These are phyloP conservation scores for Tigriopus californicus DNA, from an alignment of 2,888 invertebrate genomes.

Conservation along the genomic window DNA sequence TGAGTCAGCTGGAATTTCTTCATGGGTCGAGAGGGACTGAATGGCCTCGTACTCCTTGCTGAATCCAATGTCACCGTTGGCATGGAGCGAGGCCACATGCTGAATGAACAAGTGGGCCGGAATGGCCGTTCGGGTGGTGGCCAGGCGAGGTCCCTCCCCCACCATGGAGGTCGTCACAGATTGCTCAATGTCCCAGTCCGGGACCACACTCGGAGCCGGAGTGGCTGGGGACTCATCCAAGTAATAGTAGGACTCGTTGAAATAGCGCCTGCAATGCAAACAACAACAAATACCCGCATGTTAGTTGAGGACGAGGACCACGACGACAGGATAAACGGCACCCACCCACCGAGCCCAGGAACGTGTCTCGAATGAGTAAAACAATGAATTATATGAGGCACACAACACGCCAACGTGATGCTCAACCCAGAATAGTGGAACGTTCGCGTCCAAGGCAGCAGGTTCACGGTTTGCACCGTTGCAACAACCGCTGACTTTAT, in stretches of 20 bases:
- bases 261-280: slow-evolving; percentile 42
- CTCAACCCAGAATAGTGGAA: no score
- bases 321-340: no score
- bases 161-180: slow-evolving; percentile 22
- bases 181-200: slow-evolving; percentile 36
- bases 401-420: no score
- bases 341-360: no score
- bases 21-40: background rate
- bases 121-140: slow-evolving; percentile 25
- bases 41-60: slow-evolving; percentile 31
- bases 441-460: no score
- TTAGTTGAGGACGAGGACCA: no score
- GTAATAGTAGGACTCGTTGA: slow-evolving; percentile 55
- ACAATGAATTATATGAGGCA: no score
- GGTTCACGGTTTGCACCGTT: no score
- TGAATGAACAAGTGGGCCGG: slow-evolving; percentile 26
- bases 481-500: no score
- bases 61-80: slow-evolving; percentile 31
- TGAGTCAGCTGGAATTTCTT: slow-evolving; percentile 30
- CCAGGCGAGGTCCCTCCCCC: slow-evolving; percentile 28
- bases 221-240: slow-evolving; percentile 46
- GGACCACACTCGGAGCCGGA: slow-evolving; percentile 32
- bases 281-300: background rate
- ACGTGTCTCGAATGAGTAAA: no score
- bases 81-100: slow-evolving; percentile 30